These are phyloP conservation scores for Lophotis ruficrista DNA, from an alignment of 2,113 vertebrate species.

Conservation along the genomic window DNA sequence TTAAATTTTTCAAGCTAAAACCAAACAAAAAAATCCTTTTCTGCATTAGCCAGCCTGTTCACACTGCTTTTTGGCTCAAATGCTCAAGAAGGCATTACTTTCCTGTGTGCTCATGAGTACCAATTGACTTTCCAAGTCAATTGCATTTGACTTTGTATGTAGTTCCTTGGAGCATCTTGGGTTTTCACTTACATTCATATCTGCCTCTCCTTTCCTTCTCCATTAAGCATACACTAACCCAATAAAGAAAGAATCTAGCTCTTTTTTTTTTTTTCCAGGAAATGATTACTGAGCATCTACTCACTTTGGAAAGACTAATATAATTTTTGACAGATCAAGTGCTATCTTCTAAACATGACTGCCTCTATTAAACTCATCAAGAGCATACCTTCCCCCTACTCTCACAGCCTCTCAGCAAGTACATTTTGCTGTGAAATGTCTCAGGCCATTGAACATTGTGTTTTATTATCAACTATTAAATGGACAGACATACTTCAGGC, in stretches of 20 bases:
- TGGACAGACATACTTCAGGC: neutral
- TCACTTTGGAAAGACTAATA: neutral
- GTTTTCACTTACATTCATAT: neutral
- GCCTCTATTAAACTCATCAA: neutral
- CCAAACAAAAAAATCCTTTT: neutral
- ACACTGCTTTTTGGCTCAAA: neutral
- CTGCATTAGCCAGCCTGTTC: neutral
- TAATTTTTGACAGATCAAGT: neutral
- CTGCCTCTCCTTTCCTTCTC: neutral
- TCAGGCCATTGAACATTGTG: neutral
- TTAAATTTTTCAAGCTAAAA: neutral
- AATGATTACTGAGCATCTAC: accelerated
- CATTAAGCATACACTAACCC: neutral
- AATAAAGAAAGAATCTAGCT: neutral
- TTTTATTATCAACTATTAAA: neutral
- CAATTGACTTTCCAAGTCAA: neutral
- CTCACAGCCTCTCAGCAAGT: neutral
- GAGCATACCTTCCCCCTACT: neutral
- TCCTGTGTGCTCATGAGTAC: neutral
- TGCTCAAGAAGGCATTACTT: neutral
- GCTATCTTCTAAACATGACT: neutral
- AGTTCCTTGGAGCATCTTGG: neutral
- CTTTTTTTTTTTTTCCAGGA: neutral
- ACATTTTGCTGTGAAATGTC: neutral
- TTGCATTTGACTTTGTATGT: neutral